Evolutionary conservation across 64 coral and sea anemone species (phyloP), one percentile per base, ranked within the genome.

Genomic region (Pachyseris speciosa): DNA sequence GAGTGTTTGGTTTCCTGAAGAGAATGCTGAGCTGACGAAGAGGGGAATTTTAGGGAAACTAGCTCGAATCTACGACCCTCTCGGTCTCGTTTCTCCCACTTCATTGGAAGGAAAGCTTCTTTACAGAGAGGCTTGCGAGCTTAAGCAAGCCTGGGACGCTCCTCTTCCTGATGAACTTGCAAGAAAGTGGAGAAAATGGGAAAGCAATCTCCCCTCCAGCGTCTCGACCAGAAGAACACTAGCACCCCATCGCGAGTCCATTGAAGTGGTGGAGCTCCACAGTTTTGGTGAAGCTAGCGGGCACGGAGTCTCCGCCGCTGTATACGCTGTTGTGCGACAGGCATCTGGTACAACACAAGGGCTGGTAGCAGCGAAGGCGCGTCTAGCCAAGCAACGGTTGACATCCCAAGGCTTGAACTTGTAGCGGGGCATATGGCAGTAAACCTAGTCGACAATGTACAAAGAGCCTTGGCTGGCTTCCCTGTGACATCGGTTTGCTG

Each of bases 341-440:
- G 19, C 20, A 9, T 45, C 37, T 30, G 45, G 47, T 80, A 26
- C 16, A 50, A 78, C 75, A 7, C 75, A 80, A 80, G 19, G 48
- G 17, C 29, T 80, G 29, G 69, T 89, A 9, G 37, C 87, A 65
- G 72, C 87, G 16, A 89, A 89, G 49, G 75, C 72, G 5, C 69
- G 86, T 12, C 72, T 89, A 17, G 73, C 45, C 30, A 89, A 89
- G 13, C 38, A 60, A 27, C 34, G 87, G 20, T 40, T 90, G n/a
- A 90, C 87, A 5, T 90, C 22, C 87, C 87, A 39, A 70, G 85
- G 19, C 47, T 88, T 32, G 85, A 88, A 26, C 68, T 88, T 2
- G 49, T 75, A 20, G 69, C 66, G n/a, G 85, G 85, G 11, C 86
- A 88, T 31, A 89, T 89, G 86, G 86, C 71, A 3, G 72, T 39